Percentiles rank a stretch among this genome's conserved stretches.
Evolutionary conservation across 2,888 invertebrate species (phyloP).

Genomic region (Andrena marginata): DNA sequence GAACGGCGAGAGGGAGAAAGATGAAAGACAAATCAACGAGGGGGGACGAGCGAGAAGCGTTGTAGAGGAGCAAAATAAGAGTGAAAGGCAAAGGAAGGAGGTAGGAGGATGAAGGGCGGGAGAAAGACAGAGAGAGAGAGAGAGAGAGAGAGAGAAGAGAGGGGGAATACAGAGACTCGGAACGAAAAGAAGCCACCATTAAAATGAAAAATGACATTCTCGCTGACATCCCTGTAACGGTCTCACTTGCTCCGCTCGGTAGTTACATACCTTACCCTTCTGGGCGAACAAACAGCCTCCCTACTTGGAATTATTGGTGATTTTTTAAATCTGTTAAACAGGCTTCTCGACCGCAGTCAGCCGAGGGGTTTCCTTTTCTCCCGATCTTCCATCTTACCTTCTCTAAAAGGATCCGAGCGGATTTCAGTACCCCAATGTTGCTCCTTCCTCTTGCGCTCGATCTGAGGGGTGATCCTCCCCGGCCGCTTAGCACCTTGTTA

Average conservation of each 20-base stretch:
- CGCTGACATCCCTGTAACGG: constrained; percentile 78
- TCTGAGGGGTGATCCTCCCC: constrained; percentile 41
- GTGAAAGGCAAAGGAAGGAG: constrained; percentile 46
- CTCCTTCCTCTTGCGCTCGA: constrained; percentile 37
- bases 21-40: constrained; percentile 48
- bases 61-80: constrained; percentile 26
- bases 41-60: constrained; percentile 20
- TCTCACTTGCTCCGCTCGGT: constrained; percentile 71
- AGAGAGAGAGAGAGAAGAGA: constrained; percentile 13
- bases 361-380: constrained; percentile 53
- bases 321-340: constrained; percentile 83
- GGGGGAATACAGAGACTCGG: constrained; percentile 49
- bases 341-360: constrained; percentile 77
- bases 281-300: constrained; percentile 73
- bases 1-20: constrained; percentile 9
- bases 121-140: constrained; percentile 21
- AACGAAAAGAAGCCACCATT: constrained; percentile 81
- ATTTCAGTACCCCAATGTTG: constrained; percentile 46
- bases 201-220: constrained; percentile 85
- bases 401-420: constrained; percentile 40
- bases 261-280: constrained; percentile 77
- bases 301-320: constrained; percentile 81
- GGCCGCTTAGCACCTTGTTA: constrained; percentile 82
- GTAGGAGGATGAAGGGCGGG: constrained; percentile 53
- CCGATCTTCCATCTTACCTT: constrained; percentile 43